A percentile compares a stretch with the other conserved stretches of the same genome.
These are phyloP conservation scores for Argya squamiceps DNA, from an alignment of 2,797 vertebrate genomes.

Conservation along the genomic window DNA sequence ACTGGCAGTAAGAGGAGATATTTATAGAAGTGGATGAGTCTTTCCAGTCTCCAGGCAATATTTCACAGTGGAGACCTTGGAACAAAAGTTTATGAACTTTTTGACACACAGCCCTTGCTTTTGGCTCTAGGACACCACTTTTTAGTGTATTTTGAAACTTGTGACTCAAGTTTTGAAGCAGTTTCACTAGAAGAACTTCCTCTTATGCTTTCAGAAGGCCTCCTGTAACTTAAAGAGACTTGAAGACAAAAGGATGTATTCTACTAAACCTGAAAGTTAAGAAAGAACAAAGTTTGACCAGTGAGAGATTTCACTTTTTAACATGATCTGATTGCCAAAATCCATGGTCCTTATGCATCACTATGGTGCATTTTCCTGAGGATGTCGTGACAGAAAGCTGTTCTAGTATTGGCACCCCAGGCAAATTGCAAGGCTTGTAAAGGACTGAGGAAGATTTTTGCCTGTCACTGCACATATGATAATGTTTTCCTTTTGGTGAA, in stretches of 20 bases:
- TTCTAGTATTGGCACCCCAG: not conserved
- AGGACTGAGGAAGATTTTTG: not conserved
- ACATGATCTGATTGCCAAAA: not conserved
- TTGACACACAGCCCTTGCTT: not conserved
- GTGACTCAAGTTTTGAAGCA: not conserved
- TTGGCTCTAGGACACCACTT: not conserved
- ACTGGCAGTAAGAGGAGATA: not conserved
- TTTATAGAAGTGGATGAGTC: not conserved
- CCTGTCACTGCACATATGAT: not conserved
- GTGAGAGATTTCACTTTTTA: not conserved
- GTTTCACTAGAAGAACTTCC: not conserved
- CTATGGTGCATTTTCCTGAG: not conserved
- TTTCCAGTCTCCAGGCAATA: not conserved
- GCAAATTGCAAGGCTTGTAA: not conserved
- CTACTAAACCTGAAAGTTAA: not conserved
- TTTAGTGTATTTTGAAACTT: not conserved
- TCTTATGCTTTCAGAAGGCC: not conserved
- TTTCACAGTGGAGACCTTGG: not conserved
- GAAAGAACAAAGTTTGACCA: not conserved
- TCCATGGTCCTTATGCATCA: not conserved
- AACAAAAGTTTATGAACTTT: conserved; percentile 11
- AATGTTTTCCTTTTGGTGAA: not conserved
- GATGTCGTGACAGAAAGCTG: not conserved
- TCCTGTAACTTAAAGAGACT: not conserved
- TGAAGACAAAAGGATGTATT: not conserved